A percentile compares a stretch with the other conserved stretches of the same genome.
Conservation (phyloP, 2,888 invertebrate species). For the Eupithecia inturbata region DNA sequence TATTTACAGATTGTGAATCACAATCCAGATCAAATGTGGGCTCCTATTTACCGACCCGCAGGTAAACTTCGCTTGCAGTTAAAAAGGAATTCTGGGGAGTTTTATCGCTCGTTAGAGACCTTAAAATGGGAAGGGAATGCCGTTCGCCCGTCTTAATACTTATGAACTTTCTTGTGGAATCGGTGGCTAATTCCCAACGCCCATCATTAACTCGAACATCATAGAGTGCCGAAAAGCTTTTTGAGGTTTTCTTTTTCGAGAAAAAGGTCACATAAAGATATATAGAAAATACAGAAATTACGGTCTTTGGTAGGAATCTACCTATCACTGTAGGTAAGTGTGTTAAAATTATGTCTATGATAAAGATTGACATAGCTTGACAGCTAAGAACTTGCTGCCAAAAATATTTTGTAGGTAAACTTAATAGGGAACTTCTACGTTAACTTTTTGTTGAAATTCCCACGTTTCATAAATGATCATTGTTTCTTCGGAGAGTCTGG, state of each 20-base stretch:
- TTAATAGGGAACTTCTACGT: neutral
- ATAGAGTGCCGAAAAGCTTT: neutral
- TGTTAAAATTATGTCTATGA: neutral
- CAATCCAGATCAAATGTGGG: conserved; percentile 77
- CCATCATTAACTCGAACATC: conserved; percentile 7
- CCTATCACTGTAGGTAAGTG: neutral
- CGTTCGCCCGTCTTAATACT: conserved; percentile 45
- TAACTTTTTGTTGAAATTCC: conserved; percentile 7
- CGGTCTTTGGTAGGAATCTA: neutral
- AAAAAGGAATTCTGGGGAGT: conserved; percentile 76
- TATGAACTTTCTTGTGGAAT: conserved; percentile 56
- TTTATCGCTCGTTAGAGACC: conserved; percentile 82
- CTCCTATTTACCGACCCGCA: conserved; percentile 79
- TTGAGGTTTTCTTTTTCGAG: neutral
- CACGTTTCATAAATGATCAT: conserved; percentile 15
- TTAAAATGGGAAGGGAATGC: conserved; percentile 58
- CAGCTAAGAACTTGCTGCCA: neutral
- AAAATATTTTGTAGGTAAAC: neutral
- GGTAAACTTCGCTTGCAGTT: conserved; percentile 78
- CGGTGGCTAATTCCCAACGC: conserved; percentile 51
- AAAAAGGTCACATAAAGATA: neutral
- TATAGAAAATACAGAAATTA: neutral
- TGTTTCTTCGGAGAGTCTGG: conserved; percentile 29
- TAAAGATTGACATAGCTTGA: neutral
- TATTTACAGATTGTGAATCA: conserved; percentile 74